Conservation (phyloP, 2,888 invertebrate genomes). For the Elmis aenea region DNA sequence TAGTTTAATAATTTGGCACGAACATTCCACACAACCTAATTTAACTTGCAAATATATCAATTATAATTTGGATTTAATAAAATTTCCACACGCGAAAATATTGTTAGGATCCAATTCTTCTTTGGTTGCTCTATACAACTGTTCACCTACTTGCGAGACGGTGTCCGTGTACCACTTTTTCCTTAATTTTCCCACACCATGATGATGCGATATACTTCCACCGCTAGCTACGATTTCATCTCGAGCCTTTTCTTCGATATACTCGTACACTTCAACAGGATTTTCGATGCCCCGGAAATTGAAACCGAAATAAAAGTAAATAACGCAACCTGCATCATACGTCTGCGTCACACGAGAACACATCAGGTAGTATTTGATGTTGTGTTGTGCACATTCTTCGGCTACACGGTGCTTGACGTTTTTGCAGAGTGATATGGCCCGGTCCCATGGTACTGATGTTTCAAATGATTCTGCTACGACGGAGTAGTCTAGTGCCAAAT, state of each 20-base stretch:
- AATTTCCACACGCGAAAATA: conserved; percentile 86
- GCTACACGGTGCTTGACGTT: conserved; percentile 83
- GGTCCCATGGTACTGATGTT: conserved; percentile 97
- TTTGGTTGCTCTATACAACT: conserved; percentile 78
- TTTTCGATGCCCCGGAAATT: conserved; percentile 58
- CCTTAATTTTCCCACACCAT: conserved; percentile 91
- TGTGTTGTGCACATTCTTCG: conserved; percentile 55
- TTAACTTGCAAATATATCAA: too few relatives aligned
- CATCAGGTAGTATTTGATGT: conserved; percentile 61
- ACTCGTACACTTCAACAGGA: conserved; percentile 81
- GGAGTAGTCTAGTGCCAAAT: conserved; percentile 81
- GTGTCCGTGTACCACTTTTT: conserved; percentile 81
- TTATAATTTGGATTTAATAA: conserved; percentile 47
- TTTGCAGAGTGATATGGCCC: conserved; percentile 72
- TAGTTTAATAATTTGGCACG: too few relatives aligned
- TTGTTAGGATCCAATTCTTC: conserved; percentile 87
- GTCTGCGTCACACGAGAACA: conserved; percentile 92
- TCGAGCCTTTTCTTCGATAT: conserved; percentile 81
- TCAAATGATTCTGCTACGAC: conserved; percentile 96
- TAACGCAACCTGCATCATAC: conserved; percentile 94
- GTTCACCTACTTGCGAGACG: conserved; percentile 76
- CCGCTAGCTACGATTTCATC: conserved; percentile 89
- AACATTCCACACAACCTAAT: too few relatives aligned
- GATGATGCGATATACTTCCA: conserved; percentile 93
- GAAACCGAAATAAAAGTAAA: conserved; percentile 59